Percentiles rank a stretch among this genome's conserved stretches.
phyloP scores from a whole-genome alignment of 1,140 invertebrate genomes.

The Procambarus clarkii region DNA sequence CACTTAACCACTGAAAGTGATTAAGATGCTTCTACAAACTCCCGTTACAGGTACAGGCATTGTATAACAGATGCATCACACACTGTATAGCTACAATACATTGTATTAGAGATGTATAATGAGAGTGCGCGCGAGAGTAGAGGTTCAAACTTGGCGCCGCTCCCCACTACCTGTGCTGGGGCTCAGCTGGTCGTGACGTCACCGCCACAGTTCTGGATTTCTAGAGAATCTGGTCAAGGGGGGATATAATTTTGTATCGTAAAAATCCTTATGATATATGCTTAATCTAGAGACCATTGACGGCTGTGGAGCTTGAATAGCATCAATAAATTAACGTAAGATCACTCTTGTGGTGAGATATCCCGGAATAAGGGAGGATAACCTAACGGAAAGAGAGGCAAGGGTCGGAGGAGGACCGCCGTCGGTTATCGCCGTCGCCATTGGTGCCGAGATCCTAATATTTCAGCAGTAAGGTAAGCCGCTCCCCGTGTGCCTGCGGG shows the following conservation, averaged over 20 bases:
- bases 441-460: conserved; percentile 29
- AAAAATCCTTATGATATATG: conserved; percentile 44
- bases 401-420: conserved; percentile 44
- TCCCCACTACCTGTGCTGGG: conserved; percentile 43
- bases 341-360: not conserved
- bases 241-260: conserved; percentile 54
- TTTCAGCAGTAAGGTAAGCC: conserved; percentile 40
- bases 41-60: too few species aligned
- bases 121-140: not conserved
- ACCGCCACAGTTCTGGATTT: conserved; percentile 26
- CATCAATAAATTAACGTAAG: conserved; percentile 6
- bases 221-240: conserved; percentile 19
- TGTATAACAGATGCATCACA: not conserved
- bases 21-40: too few species aligned
- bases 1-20: too few species aligned
- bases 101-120: not conserved
- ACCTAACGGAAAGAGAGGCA: not conserved
- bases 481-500: not conserved
- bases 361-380: conserved; percentile 56
- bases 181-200: conserved; percentile 54
- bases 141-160: conserved; percentile 19
- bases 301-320: not conserved
- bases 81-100: not conserved
- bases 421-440: conserved; percentile 52
- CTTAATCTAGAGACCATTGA: conserved; percentile 19